Base-by-base conservation (phyloP, 2,888 invertebrate genomes). In the Diaperis boleti region DNA sequence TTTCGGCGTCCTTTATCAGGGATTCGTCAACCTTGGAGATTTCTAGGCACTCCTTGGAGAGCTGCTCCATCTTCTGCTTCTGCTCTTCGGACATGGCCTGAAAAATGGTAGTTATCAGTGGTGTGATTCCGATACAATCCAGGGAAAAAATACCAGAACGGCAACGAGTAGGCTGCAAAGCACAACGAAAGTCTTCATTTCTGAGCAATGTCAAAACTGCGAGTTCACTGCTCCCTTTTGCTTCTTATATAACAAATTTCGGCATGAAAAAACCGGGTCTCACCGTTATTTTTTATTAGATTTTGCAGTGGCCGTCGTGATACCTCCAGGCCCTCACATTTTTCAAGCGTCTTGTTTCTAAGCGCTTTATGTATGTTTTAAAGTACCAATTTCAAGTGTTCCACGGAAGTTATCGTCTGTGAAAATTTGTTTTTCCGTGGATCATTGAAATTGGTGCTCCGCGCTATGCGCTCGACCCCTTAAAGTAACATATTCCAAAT, bases 1-100 rank as follows among this genome's bases (percentile, higher is more conserved):
- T 82, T 60, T 82, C 82, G 0, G 81, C 82, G 57, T 74, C 73
- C 11, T 68, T 65, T n/a, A 76, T 59, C 18, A 74, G 14, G 6
- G 69, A 59, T 70, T 74, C 73, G 10, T 74, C 75, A 0, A 78
- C 78, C 15, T 75, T 77, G 26, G 81, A 72, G 11, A 76, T 69
- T 8, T 76, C 62, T 15, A 77, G 49, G 26, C 75, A 77, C 31
- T 65, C 64, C 13, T 60, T 59, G 13, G 22, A 20, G 55, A 39
- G 56, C 15, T 45, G 18, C 6, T 44, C 45, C 11, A 55, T n/a
- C n/a, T 44, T 29, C 10, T 44, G 10, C 20, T 59, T 49, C 11
- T 57, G 57, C 17, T 57, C 47, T 13, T 57, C 57, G 8, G 37
- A 47, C 22, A 57, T 8, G 17, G 20, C 47, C 57, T 57, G 18